phyloP scores from a whole-genome alignment of 1,140 invertebrate species.

The Notospermus geniculatus region DNA sequence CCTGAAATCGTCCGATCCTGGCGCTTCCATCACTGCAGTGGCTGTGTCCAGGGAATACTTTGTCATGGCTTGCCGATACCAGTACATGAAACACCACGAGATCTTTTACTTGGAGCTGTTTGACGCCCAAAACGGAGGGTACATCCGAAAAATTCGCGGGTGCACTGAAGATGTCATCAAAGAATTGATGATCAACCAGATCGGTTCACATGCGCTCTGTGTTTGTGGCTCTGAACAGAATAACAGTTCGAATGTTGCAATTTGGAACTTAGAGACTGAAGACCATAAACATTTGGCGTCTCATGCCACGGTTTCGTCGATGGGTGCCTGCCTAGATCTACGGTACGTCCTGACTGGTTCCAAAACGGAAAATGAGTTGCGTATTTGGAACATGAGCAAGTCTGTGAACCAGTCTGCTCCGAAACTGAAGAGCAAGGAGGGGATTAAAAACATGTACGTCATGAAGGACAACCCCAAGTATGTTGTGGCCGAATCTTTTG shows the following conservation, averaged over 20 bases:
- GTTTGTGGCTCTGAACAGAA: slow-evolving; percentile 36
- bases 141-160: slow-evolving; percentile 44
- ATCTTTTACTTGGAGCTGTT: slow-evolving; percentile 48
- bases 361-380: slow-evolving; percentile 36
- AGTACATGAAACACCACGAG: slow-evolving; percentile 43
- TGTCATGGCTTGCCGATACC: slow-evolving; percentile 42
- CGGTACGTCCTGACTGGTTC: slow-evolving; percentile 43
- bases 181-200: slow-evolving; percentile 40
- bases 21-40: slow-evolving; percentile 40
- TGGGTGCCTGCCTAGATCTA: slow-evolving; percentile 42
- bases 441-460: slow-evolving; percentile 40
- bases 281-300: slow-evolving; percentile 53
- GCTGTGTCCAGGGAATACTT: slow-evolving; percentile 46
- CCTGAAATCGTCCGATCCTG: slow-evolving; percentile 39
- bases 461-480: slow-evolving; percentile 47
- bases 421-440: slow-evolving; percentile 39
- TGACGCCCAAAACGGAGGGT: slow-evolving; percentile 39
- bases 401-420: slow-evolving; percentile 40
- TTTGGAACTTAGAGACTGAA: slow-evolving; percentile 55
- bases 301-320: slow-evolving; percentile 39
- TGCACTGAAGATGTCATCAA: slow-evolving; percentile 42
- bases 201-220: slow-evolving; percentile 45
- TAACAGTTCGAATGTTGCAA: slow-evolving; percentile 42
- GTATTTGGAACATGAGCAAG: slow-evolving; percentile 49
- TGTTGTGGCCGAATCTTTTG: slow-evolving; percentile 43